Evolutionary conservation across 2,797 vertebrate species (phyloP).

Genomic region (Acipenser ruthenus): DNA sequence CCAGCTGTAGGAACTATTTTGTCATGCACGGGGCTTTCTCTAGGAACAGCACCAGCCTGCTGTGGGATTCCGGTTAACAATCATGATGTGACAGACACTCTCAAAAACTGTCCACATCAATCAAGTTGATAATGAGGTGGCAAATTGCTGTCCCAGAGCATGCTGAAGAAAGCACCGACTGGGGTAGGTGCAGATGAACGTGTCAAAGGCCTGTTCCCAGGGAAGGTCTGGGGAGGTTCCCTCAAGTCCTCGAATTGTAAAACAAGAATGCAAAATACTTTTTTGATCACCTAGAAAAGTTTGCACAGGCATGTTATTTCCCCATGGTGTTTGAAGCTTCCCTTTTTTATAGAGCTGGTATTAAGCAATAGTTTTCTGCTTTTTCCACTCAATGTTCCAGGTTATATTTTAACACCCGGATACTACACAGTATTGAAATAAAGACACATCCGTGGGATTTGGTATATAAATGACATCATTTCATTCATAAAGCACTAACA

Average conservation of each 20-base stretch:
- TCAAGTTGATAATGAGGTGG: constrained; percentile 65
- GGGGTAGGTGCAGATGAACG: constrained; percentile 43
- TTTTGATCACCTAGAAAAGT: constrained; percentile 56
- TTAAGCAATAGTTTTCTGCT: constrained; percentile 27
- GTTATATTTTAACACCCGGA: constrained; percentile 3
- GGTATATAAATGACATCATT: no score
- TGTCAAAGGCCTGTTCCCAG: constrained; percentile 44
- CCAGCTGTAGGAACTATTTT: constrained; percentile 33
- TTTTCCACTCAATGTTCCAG: background rate
- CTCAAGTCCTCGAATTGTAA: constrained; percentile 49
- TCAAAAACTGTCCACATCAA: constrained; percentile 49
- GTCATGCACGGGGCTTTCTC: constrained; percentile 38
- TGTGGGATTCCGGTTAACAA: constrained; percentile 36
- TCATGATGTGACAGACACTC: constrained; percentile 38
- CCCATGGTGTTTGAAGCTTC: constrained; percentile 45
- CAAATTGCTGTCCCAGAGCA: constrained; percentile 64
- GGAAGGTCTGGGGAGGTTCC: constrained; percentile 34
- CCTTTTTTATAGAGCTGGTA: constrained; percentile 33
- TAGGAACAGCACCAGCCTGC: constrained; percentile 31
- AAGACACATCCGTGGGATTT: no score
- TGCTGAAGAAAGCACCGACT: constrained; percentile 54
- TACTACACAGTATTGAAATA: no score
- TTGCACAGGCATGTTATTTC: constrained; percentile 57
- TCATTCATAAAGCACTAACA: no score
- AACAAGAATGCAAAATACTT: constrained; percentile 52